A percentile compares a stretch with the other conserved stretches of the same genome.
phyloP scores from a whole-genome alignment of 2,797 vertebrate genomes.

The Sebastes variabilis region DNA sequence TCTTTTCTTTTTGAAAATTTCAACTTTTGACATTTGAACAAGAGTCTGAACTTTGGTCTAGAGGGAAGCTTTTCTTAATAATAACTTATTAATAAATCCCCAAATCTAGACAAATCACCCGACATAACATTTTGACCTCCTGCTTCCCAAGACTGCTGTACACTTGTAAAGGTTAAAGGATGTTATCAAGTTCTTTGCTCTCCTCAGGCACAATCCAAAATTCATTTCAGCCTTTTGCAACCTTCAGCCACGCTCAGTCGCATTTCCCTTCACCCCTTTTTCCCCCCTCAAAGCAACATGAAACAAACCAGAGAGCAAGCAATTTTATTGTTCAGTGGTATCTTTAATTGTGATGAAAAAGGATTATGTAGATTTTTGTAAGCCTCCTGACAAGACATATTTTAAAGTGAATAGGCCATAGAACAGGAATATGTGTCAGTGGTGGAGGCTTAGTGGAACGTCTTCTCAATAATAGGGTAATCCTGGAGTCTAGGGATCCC shows the following conservation, averaged over 20 bases:
- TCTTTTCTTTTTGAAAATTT: background rate
- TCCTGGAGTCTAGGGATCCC: slow-evolving; percentile 85
- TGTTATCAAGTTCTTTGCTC: slow-evolving; percentile 14
- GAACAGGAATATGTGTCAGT: slow-evolving; percentile 86
- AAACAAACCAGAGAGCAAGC: slow-evolving; percentile 87
- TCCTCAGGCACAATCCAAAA: slow-evolving; percentile 26
- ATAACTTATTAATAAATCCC: background rate
- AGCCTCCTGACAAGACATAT: slow-evolving; percentile 87
- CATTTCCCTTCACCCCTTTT: slow-evolving; percentile 59
- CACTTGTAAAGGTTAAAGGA: slow-evolving; percentile 36
- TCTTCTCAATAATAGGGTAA: slow-evolving; percentile 86
- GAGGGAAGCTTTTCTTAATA: background rate
- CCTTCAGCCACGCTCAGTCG: slow-evolving; percentile 46
- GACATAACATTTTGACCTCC: background rate
- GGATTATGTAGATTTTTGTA: slow-evolving; percentile 89
- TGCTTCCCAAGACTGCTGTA: background rate
- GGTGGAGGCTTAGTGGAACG: slow-evolving; percentile 84
- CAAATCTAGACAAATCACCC: background rate
- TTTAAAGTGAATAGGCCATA: slow-evolving; percentile 86
- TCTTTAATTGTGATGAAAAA: slow-evolving; percentile 89
- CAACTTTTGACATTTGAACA: background rate
- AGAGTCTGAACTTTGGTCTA: background rate
- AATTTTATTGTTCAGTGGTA: slow-evolving; percentile 90
- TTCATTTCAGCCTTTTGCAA: slow-evolving; percentile 57
- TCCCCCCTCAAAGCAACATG: slow-evolving; percentile 72